Evolutionary conservation across 1,140 invertebrate genomes (phyloP), one percentile per base, ranked within the genome.

Genomic region (Scaptomyza pallida): DNA sequence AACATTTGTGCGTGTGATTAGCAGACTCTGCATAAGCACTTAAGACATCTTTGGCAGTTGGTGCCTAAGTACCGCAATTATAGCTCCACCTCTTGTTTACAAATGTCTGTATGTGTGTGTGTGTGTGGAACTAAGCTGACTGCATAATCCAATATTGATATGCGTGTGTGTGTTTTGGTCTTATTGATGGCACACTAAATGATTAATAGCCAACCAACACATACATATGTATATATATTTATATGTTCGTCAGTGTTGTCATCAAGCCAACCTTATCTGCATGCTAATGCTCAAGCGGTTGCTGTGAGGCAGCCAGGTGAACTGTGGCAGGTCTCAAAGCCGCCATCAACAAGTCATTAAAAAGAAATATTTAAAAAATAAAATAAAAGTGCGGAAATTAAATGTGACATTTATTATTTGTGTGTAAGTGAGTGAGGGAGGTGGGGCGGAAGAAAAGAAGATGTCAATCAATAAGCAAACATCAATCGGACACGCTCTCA

Each of bases 81-180:
- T 23, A 30, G 48, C 23, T 51, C n/a, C 37, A 55, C 19, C 19
- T 55, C n/a, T 26, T 21, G 15, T 15, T 33, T n/a, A 44, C 9
- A 21, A n/a, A 15, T 1, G 6, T 37, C 10, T 17, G 9, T 21
- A 6, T 37, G 3, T 45, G 50, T 23, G 9, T 12, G 21, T 30
- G 33, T 51, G n/a, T 47, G 48, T 44, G 45, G 43, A 15, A 21
- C 43, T 67, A 71, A 65, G 67, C 59, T 55, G 73, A 72, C 78
- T 78, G 79, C 70, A 82, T 82, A 82, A 80, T 73, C 73, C 55
- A 77, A 54, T 73, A 43, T 60, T 61, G 52, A 35, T 55, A 37
- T 60, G 30, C 15, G 30, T 26, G 26, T 47, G 9, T 41, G 48
- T 21, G 26, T 47, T 8, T 60, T 61, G 23, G 59, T 44, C 30